A percentile compares a stretch with the other conserved stretches of the same genome.
These are phyloP conservation scores for Eilema sororculum DNA, from an alignment of 2,888 invertebrate genomes.

Conservation along the genomic window DNA sequence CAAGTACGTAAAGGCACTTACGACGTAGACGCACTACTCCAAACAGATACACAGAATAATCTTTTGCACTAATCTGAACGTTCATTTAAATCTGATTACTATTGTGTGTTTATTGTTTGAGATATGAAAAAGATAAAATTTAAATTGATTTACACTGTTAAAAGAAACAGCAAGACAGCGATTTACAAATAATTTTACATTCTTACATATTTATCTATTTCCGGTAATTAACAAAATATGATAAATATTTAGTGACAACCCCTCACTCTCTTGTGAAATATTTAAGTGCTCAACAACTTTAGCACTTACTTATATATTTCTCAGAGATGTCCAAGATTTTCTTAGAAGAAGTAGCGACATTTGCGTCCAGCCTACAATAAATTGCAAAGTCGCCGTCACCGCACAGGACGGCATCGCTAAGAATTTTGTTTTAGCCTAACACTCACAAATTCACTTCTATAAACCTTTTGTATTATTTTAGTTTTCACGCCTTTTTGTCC, in stretches of 20 bases:
- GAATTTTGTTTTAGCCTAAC: constrained; percentile 86
- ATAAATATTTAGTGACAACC: constrained; percentile 7
- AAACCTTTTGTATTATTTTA: constrained; percentile 85
- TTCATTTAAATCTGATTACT: constrained; percentile 5
- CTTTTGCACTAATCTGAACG: neutral
- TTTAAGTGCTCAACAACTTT: constrained; percentile 53
- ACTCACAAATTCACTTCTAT: constrained; percentile 87
- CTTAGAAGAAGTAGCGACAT: constrained; percentile 78
- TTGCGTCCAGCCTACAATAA: constrained; percentile 82
- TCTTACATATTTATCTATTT: neutral
- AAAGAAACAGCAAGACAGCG: neutral
- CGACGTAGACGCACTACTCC: neutral
- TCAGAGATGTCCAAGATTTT: constrained; percentile 78
- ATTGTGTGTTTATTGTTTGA: neutral
- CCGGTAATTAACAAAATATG: constrained; percentile 15
- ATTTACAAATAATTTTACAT: constrained; percentile 8
- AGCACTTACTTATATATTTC: constrained; percentile 70
- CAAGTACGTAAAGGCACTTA: constrained; percentile 38
- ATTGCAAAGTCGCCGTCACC: constrained; percentile 81
- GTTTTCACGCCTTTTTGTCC: constrained; percentile 87
- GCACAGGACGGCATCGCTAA: constrained; percentile 87
- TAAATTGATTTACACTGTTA: constrained; percentile 2
- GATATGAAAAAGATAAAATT: constrained; percentile 9
- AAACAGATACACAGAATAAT: neutral
- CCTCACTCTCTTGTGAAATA: constrained; percentile 52